These are phyloP conservation scores for Gobio gobio DNA, from an alignment of 2,113 vertebrate species.

Conservation along the genomic window DNA sequence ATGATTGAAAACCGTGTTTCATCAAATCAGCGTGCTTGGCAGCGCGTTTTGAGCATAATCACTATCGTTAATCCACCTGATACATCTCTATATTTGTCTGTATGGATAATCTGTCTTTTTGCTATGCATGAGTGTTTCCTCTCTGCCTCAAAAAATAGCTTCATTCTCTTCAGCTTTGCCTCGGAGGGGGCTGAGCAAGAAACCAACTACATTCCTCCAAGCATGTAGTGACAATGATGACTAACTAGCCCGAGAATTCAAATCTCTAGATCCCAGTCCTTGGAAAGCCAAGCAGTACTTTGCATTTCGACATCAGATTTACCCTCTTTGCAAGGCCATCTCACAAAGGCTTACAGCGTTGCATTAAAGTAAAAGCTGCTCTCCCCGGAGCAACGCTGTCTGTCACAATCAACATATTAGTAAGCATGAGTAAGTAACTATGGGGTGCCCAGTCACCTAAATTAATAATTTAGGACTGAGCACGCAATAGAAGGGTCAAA, in stretches of 20 bases:
- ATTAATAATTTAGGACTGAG: slow-evolving; percentile 16
- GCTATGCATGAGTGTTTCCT: slow-evolving; percentile 46
- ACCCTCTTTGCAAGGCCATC: neutral
- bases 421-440: slow-evolving; percentile 22
- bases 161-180: slow-evolving; percentile 39
- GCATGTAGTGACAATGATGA: slow-evolving; percentile 33
- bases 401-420: slow-evolving; percentile 16
- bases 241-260: slow-evolving; percentile 41
- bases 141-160: slow-evolving; percentile 58
- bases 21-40: slow-evolving; percentile 17
- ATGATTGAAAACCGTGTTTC: slow-evolving; percentile 26
- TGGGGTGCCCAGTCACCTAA: neutral
- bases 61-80: slow-evolving; percentile 62
- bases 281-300: slow-evolving; percentile 9
- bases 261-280: slow-evolving; percentile 24
- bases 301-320: neutral
- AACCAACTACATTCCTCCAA: slow-evolving; percentile 25
- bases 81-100: slow-evolving; percentile 66
- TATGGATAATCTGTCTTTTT: slow-evolving; percentile 65
- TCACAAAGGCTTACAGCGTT: neutral
- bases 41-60: slow-evolving; percentile 57
- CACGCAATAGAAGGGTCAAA: neutral
- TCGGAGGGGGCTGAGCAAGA: slow-evolving; percentile 19
- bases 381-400: neutral
- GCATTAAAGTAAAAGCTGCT: slow-evolving; percentile 32